Evolutionary conservation across 2,113 vertebrate species (phyloP).

Genomic region (Sula dactylatra): DNA sequence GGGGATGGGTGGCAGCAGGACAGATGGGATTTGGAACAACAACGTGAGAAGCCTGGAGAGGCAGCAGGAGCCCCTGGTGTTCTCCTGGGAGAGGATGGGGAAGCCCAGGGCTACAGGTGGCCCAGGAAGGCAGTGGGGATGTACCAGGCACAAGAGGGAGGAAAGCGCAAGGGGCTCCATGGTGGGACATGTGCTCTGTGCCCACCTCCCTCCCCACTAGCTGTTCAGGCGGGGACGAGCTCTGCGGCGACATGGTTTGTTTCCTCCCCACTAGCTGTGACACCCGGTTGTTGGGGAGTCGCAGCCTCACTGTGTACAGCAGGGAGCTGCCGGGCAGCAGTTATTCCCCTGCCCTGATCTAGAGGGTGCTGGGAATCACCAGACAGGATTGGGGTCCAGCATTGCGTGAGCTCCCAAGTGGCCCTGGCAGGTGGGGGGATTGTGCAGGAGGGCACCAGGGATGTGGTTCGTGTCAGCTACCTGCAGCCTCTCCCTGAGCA

Average conservation of each 20-base stretch:
- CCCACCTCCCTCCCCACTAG: not conserved
- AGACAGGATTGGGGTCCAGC: not conserved
- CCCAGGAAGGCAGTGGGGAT: not conserved
- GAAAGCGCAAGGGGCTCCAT: not conserved
- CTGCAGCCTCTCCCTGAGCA: not conserved
- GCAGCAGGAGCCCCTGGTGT: not conserved
- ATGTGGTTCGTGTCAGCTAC: not conserved
- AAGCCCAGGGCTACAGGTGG: not conserved
- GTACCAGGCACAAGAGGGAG: not conserved
- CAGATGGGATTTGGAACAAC: not conserved
- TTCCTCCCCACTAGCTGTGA: not conserved
- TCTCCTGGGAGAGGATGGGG: not conserved
- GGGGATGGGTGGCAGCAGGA: not conserved
- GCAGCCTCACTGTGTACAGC: accelerated
- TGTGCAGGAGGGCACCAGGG: accelerated
- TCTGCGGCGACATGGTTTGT: not conserved
- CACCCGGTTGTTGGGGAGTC: not conserved
- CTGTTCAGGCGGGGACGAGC: not conserved
- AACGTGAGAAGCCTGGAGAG: not conserved
- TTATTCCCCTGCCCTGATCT: not conserved
- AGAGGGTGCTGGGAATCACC: not conserved
- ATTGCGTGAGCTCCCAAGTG: not conserved
- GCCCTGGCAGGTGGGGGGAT: not conserved
- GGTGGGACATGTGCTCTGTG: not conserved
- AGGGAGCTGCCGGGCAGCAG: not conserved